Base-by-base conservation (phyloP, 2,113 vertebrate genomes). In the Saguinus midas region DNA sequence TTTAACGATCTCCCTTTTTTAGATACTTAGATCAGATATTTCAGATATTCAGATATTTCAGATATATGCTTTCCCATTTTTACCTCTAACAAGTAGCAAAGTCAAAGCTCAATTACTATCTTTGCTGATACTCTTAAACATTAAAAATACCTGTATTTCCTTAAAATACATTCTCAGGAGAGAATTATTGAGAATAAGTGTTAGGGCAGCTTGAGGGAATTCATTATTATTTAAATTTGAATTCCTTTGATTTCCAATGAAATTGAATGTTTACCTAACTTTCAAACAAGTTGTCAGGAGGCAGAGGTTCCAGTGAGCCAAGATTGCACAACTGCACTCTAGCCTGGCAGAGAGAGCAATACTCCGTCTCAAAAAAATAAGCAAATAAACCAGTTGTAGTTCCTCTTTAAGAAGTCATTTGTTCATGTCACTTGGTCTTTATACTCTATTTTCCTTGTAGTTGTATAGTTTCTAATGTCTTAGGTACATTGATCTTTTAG, bases 191-290 rank as follows among this genome's bases (percentile, higher is more conserved):
- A 86, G 43, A 94, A 45, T 83, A 91, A 82, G 5, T 16, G 23
- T 17, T 55, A 84, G 20, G 82, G 17, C 5, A 79, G 4, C 43
- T 57, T 78, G 58, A 73, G 18, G 23, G 12, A 83, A 72, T 85
- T 64, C 27, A 32, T 1, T 79, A 13, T 35, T 61, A 70, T 32
- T 43, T 92, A 13, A 86, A 90, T 29, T 86, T 87, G 25, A 95
- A 94, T 94, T 94, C 87, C 50, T 73, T 80, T 87, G 81, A 84
- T 75, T 89, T 75, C 57, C 61, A 81, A 40, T 84, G 40, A 73
- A 78, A 52, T 13, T 48, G 11, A 9, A 72, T 55, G 6, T 72
- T 89, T 40, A 81, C 23, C 43, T 66, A 76, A 55, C 61, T 92
- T 82, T 64, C 81, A 95, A 78, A 66, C 11, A 18, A 89, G 57